Percentiles rank a stretch among this genome's conserved stretches.
Conservation (phyloP, 2,888 invertebrate genomes). For the Amphimallon solstitiale region DNA sequence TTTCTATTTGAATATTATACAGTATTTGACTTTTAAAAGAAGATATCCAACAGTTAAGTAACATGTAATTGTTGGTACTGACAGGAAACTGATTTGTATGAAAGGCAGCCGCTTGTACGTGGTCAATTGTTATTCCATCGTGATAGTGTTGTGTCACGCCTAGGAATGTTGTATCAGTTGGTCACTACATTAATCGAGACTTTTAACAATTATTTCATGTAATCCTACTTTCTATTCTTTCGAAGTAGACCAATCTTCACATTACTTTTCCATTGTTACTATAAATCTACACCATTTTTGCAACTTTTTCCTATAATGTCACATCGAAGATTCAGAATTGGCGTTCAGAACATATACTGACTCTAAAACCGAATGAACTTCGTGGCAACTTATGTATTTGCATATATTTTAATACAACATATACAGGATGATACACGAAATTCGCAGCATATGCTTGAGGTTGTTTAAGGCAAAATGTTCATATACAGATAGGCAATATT, state of each 20-base stretch:
- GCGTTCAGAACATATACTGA: no score
- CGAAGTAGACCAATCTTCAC: conserved; percentile 26
- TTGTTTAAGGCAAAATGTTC: no score
- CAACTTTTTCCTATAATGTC: no score
- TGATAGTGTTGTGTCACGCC: conserved; percentile 60
- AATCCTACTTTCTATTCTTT: conserved; percentile 43
- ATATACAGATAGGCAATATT: no score
- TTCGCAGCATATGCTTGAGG: no score
- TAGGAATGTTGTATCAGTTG: conserved; percentile 57
- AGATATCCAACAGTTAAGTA: conserved; percentile 40
- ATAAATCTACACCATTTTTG: no score
- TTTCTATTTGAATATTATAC: no score
- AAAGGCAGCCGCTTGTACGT: conserved; percentile 59
- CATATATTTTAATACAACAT: no score
- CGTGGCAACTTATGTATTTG: no score
- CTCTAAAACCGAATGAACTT: no score
- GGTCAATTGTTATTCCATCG: conserved; percentile 60
- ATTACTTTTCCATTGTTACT: background rate
- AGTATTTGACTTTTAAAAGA: conserved; percentile 8
- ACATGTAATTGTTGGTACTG: conserved; percentile 52
- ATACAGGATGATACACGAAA: no score
- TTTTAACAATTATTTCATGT: conserved; percentile 46
- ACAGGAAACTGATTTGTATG: conserved; percentile 62
- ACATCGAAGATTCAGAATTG: background rate
- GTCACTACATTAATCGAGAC: conserved; percentile 50